These are phyloP conservation scores for Grallaria varia DNA, from an alignment of 2,113 vertebrate species.

Conservation along the genomic window DNA sequence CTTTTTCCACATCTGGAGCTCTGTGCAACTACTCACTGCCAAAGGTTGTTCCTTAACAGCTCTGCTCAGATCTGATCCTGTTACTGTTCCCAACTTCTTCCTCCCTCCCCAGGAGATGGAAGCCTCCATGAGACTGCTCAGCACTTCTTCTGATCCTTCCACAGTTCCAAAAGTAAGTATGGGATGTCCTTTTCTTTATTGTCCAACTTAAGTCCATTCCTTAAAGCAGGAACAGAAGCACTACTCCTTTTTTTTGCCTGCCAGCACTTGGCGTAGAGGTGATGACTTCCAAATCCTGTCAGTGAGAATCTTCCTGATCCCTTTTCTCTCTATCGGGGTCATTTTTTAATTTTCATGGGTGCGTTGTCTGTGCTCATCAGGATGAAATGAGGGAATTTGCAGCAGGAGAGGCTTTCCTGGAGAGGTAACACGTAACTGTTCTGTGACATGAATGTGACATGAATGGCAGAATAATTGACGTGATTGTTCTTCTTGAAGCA, in stretches of 20 bases:
- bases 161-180: conserved; percentile 74
- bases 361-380: rapidly evolving
- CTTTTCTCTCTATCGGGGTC: not conserved
- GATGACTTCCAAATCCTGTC: not conserved
- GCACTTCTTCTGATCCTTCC: conserved; percentile 71
- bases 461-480: not conserved
- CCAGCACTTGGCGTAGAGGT: not conserved
- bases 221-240: not conserved
- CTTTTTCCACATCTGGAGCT: not conserved
- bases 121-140: conserved; percentile 86
- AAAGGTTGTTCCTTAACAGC: conserved; percentile 69
- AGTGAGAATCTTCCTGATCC: not conserved
- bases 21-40: rapidly evolving
- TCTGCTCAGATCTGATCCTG: conserved; percentile 70
- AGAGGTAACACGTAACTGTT: not conserved
- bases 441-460: rapidly evolving
- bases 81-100: conserved; percentile 91
- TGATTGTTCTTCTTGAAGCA: not conserved
- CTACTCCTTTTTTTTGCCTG: not conserved
- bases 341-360: not conserved
- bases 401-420: not conserved
- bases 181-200: not conserved
- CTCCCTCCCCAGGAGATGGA: conserved; percentile 87
- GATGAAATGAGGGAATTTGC: not conserved
- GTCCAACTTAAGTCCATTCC: not conserved